phyloP scores from a whole-genome alignment of 2,113 vertebrate genomes.

The Potamarius usumacintae region DNA sequence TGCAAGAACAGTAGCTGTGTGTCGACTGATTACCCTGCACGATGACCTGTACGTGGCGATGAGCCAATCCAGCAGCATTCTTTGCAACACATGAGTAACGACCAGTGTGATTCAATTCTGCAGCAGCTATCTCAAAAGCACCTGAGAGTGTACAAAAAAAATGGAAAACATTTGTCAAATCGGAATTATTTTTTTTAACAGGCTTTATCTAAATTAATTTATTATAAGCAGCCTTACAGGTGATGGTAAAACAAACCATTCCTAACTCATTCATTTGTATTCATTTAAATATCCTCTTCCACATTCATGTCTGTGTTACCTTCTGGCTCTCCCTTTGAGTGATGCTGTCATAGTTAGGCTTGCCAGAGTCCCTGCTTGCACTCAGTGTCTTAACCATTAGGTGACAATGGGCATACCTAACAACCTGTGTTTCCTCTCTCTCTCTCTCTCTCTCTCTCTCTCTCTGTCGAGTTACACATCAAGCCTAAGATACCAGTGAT shows the following conservation, averaged over 20 bases:
- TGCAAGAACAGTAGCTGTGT: neutral
- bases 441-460: no score
- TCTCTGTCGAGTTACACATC: no score
- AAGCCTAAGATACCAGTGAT: no score
- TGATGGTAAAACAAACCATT: neutral
- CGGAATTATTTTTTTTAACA: neutral
- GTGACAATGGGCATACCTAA: no score
- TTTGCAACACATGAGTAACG: slow-evolving; percentile 82
- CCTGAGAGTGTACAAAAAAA: slow-evolving; percentile 68
- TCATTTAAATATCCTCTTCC: neutral
- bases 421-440: no score
- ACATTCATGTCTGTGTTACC: no score
- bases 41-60: slow-evolving; percentile 79
- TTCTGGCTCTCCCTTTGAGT: no score
- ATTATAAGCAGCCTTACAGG: neutral
- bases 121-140: slow-evolving; percentile 81
- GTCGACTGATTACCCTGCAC: slow-evolving; percentile 81
- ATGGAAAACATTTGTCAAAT: neutral
- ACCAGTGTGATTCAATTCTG: slow-evolving; percentile 81
- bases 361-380: no score
- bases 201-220: neutral
- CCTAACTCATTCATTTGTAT: neutral
- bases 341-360: no score
- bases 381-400: no score
- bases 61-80: slow-evolving; percentile 85